phyloP scores from a whole-genome alignment of 2,797 vertebrate genomes.

The Ceryle rudis region DNA sequence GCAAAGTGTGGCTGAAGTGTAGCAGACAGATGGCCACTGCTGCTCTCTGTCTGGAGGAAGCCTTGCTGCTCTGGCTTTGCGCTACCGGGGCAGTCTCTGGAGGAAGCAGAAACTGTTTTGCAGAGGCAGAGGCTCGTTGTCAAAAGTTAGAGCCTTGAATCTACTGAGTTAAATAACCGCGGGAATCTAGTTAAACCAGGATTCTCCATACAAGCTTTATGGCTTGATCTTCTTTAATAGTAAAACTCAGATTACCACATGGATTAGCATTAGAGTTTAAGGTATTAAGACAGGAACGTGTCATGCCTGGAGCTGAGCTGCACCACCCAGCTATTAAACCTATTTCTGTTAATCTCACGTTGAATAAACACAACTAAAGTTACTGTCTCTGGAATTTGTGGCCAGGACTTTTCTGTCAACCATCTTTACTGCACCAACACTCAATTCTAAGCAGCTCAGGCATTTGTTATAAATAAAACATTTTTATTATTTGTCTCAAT shows the following conservation, averaged over 20 bases:
- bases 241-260: not conserved
- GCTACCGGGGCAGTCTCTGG: not conserved
- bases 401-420: not conserved
- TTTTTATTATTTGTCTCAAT: slow-evolving; percentile 71
- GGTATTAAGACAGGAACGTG: not conserved
- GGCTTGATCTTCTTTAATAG: not conserved
- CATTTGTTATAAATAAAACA: slow-evolving; percentile 76
- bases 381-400: not conserved
- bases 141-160: not conserved
- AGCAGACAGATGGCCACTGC: not conserved
- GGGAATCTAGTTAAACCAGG: not conserved
- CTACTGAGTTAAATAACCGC: not conserved
- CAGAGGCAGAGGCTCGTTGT: not conserved
- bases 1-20: not conserved
- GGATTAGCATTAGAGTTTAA: not conserved
- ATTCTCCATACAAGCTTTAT: not conserved
- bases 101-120: not conserved
- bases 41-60: rapidly evolving
- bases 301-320: not conserved
- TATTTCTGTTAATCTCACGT: not conserved
- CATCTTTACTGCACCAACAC: slow-evolving; percentile 19
- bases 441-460: slow-evolving; percentile 58
- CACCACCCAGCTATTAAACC: not conserved
- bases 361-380: not conserved
- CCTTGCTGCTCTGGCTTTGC: not conserved